Percentiles rank a stretch among this genome's conserved stretches.
Conservation (phyloP, 2,113 vertebrate genomes). For the Microcebus tavaratra region DNA sequence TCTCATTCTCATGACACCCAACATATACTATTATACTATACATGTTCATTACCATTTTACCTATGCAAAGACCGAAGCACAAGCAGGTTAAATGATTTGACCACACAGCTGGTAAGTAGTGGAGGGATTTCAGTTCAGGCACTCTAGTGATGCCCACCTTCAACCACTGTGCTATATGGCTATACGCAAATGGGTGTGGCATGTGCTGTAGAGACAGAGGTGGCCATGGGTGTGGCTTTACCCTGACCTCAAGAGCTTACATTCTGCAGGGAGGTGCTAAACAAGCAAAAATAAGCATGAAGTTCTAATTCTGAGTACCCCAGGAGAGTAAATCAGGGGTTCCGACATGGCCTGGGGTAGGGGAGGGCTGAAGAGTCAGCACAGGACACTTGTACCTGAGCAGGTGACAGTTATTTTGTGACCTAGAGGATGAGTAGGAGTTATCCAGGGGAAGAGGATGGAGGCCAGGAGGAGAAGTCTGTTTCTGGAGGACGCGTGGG, state of each 20-base stretch:
- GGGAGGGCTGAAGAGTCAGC: background rate
- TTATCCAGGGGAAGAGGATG: background rate
- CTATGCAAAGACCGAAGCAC: background rate
- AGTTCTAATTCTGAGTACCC: background rate
- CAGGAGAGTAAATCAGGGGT: background rate
- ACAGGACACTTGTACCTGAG: background rate
- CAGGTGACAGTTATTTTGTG: background rate
- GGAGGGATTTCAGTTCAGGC: background rate
- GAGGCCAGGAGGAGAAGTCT: background rate
- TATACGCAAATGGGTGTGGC: rapidly evolving
- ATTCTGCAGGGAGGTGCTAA: background rate
- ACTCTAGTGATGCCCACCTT: background rate
- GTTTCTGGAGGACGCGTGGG: background rate
- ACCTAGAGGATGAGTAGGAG: background rate
- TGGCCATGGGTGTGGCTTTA: background rate
- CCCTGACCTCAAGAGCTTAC: background rate
- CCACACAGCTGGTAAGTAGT: background rate
- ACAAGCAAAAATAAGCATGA: background rate
- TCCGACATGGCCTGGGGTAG: background rate
- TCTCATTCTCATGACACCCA: background rate
- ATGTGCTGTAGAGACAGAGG: background rate
- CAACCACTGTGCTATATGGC: no score
- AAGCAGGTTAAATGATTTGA: background rate
- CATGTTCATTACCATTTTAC: background rate
- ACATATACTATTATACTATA: background rate